Percentiles rank a stretch among this genome's conserved stretches.
phyloP scores from a whole-genome alignment of 1,140 invertebrate species.

The Papilio glaucus region DNA sequence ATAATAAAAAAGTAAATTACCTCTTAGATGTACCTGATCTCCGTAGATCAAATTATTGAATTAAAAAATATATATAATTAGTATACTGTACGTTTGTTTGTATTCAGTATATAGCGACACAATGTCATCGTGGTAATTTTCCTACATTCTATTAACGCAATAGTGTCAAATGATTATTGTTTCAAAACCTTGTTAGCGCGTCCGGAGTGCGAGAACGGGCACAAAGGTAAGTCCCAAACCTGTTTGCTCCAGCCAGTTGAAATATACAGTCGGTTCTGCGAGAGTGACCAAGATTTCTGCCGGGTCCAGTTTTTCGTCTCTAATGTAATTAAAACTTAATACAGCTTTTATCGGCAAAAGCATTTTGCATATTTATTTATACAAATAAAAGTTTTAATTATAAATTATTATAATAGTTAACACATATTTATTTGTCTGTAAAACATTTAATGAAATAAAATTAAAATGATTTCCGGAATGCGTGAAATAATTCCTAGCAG shows the following conservation, averaged over 20 bases:
- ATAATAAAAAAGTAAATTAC: neutral
- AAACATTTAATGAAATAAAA: no score
- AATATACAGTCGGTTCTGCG: constrained; percentile 6
- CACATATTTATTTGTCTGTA: no score
- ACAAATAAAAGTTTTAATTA: no score
- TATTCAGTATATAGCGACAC: no score
- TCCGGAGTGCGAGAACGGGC: neutral
- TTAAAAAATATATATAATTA: neutral
- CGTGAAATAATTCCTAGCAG: no score
- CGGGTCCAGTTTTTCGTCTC: constrained; percentile 14
- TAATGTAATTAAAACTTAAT: neutral
- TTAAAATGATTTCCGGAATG: no score
- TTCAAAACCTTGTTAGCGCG: constrained; percentile 25
- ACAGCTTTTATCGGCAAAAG: neutral
- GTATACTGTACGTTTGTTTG: neutral
- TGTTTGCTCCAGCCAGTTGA: constrained; percentile 24
- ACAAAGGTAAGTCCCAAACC: constrained; percentile 23
- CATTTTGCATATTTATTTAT: no score
- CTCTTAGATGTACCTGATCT: neutral
- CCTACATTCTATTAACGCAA: constrained; percentile 21
- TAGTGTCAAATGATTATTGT: constrained; percentile 19
- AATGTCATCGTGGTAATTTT: neutral
- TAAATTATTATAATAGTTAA: no score
- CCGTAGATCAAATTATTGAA: no score
- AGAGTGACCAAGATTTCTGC: constrained; percentile 26